Percentiles rank a stretch among this genome's conserved stretches.
Evolutionary conservation across 2,888 invertebrate species (phyloP).

Genomic region (Hermodice carunculata): DNA sequence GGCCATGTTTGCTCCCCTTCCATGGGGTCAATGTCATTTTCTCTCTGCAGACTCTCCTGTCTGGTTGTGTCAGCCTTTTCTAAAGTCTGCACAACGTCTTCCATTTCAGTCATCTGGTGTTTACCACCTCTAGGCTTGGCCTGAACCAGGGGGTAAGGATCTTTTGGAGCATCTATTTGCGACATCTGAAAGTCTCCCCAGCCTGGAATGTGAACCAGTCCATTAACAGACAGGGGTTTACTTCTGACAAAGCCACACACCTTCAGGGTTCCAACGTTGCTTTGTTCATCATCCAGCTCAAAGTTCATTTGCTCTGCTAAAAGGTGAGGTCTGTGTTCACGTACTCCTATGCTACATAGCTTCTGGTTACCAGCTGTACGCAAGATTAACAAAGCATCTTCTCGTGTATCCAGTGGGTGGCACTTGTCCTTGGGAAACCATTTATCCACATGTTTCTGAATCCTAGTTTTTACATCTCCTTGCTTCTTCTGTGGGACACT

Average conservation of each 20-base stretch:
- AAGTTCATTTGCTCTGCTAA: constrained; percentile 85
- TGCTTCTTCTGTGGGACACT: constrained; percentile 63
- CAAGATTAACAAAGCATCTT: constrained; percentile 78
- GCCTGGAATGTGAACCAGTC: constrained; percentile 90
- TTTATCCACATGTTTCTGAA: constrained; percentile 66
- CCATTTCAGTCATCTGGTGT: constrained; percentile 20
- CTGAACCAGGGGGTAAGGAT: constrained; percentile 64
- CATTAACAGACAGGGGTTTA: constrained; percentile 85
- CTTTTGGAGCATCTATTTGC: constrained; percentile 75
- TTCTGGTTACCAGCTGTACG: constrained; percentile 87
- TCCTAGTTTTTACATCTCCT: constrained; percentile 57
- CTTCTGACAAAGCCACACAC: constrained; percentile 91
- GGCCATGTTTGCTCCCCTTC: constrained; percentile 96
- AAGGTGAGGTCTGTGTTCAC: constrained; percentile 86
- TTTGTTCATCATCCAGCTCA: constrained; percentile 47
- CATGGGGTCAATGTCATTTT: constrained; percentile 90
- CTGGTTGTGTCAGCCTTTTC: constrained; percentile 56
- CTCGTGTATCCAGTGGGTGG: constrained; percentile 79
- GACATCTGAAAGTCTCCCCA: constrained; percentile 93
- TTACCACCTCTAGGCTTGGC: no score
- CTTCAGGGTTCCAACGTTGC: constrained; percentile 69
- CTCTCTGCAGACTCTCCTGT: constrained; percentile 80
- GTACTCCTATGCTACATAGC: constrained; percentile 79
- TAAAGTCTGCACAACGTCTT: constrained; percentile 43
- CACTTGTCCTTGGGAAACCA: constrained; percentile 84